Evolutionary conservation across 92 coral and sea anemone genomes (phyloP).

Genomic region (Paragorgia papillata): DNA sequence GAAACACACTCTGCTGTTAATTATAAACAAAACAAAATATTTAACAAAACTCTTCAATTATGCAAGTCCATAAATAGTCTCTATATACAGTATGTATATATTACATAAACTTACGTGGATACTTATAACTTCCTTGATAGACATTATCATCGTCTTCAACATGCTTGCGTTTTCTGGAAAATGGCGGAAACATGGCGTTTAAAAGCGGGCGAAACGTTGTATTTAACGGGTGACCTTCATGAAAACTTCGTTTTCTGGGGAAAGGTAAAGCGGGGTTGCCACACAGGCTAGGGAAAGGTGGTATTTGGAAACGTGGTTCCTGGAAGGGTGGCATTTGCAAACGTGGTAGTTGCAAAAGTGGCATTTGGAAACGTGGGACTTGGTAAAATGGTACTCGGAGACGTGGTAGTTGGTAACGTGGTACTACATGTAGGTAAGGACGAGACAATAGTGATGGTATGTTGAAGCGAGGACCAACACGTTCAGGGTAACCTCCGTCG

Average conservation of each 20-base stretch:
- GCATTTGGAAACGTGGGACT: too few species aligned
- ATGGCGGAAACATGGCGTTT: neutral
- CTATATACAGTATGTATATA: neutral
- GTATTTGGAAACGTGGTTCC: too few species aligned
- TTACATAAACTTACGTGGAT: constrained; percentile 25
- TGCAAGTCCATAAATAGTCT: neutral
- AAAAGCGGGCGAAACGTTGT: neutral
- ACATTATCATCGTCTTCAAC: constrained; percentile 12
- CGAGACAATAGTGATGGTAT: too few species aligned
- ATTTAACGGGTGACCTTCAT: neutral
- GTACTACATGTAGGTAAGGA: neutral
- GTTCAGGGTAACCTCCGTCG: too few species aligned
- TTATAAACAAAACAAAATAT: neutral
- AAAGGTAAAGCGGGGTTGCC: too few species aligned
- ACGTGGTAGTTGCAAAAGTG: too few species aligned
- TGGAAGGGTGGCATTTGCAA: too few species aligned
- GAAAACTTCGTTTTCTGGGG: neutral
- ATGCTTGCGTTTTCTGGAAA: constrained; percentile 14
- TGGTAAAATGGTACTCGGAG: too few species aligned
- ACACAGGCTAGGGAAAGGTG: too few species aligned
- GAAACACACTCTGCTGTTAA: neutral
- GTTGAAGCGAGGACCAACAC: too few species aligned
- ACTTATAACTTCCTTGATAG: neutral
- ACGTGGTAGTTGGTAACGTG: too few species aligned
- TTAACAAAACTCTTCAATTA: neutral